Evolutionary conservation across 2,888 invertebrate genomes (phyloP), one percentile per base, ranked within the genome.

Genomic region (Eupithecia dodoneata): DNA sequence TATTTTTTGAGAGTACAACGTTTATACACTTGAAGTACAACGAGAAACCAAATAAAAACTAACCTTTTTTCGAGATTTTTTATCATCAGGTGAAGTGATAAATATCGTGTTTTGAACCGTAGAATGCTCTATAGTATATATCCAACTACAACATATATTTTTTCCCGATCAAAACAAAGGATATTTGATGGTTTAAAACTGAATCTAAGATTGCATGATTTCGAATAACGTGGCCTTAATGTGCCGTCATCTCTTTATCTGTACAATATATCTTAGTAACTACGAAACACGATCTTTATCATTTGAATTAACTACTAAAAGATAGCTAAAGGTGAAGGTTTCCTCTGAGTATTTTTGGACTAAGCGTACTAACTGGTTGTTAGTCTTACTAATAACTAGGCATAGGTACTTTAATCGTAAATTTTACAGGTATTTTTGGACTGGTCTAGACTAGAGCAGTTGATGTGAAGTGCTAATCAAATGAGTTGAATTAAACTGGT

Each of bases 391-490:
- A 66, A 66, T 66, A 42, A 42, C 6, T 66, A 42, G 66, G 12
- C 30, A 63, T 10, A n/a, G n/a, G n/a, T 63, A 30, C 15, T 13
- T 13, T 41, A 41, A 66, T 66, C 66, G 66, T 66, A 66, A 66
- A 42, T 66, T 66, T 15, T 66, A 42, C 42, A 66, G 2, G 42
- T 66, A 42, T 73, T 67, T 67, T 73, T 55, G 44, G 70, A 74
- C 70, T 49, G 45, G 70, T 70, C 55, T 74, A 74, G 59, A 74
- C 69, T 45, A 2, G 13, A 66, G 65, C 12, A 13, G 42, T 42
- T 66, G 13, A 42, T 42, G 7, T 42, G 66, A 42, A 66, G 13
- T 66, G 41, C 42, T 42, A 42, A 66, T 66, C 42, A 65, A 65
- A 59, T 52, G n/a, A 59, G 12, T 41, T 65, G 41, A 41, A 65